These are phyloP conservation scores for Metaphire vulgaris DNA, from an alignment of 1,140 invertebrate genomes.

Conservation along the genomic window DNA sequence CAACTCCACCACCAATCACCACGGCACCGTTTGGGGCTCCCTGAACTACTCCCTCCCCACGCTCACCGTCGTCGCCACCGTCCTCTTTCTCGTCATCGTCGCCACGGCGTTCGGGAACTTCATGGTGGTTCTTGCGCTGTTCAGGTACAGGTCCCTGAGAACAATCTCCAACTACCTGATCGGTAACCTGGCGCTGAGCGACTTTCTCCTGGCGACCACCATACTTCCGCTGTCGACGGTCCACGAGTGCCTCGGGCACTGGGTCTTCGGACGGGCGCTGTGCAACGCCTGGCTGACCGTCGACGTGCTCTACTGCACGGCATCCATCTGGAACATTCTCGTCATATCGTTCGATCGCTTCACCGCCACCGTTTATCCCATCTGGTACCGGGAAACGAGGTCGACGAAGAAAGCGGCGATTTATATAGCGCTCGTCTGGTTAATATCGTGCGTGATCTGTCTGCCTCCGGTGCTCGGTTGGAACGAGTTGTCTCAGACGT, in stretches of 20 bases:
- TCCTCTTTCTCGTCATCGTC: constrained; percentile 41
- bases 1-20: too few relatives aligned
- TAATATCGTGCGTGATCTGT: constrained; percentile 43
- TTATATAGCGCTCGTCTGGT: constrained; percentile 43
- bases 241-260: constrained; percentile 47
- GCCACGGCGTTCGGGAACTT: constrained; percentile 50
- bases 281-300: constrained; percentile 34
- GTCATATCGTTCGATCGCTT: constrained; percentile 52
- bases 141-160: constrained; percentile 43
- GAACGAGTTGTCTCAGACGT: constrained; percentile 41
- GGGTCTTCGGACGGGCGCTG: constrained; percentile 27
- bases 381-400: constrained; percentile 48
- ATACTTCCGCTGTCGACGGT: constrained; percentile 48
- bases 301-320: constrained; percentile 53
- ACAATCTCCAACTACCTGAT: too few relatives aligned
- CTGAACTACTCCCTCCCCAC: constrained; percentile 20
- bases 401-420: constrained; percentile 40
- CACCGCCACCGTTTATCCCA: constrained; percentile 51
- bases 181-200: too few relatives aligned
- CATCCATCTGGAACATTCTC: constrained; percentile 52
- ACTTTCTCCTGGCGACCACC: too few relatives aligned
- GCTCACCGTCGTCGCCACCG: constrained; percentile 35
- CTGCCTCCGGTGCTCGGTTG: constrained; percentile 24
- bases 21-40: too few relatives aligned
- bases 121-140: constrained; percentile 45